phyloP scores from a whole-genome alignment of 2,888 invertebrate species.

The Tachina fera region DNA sequence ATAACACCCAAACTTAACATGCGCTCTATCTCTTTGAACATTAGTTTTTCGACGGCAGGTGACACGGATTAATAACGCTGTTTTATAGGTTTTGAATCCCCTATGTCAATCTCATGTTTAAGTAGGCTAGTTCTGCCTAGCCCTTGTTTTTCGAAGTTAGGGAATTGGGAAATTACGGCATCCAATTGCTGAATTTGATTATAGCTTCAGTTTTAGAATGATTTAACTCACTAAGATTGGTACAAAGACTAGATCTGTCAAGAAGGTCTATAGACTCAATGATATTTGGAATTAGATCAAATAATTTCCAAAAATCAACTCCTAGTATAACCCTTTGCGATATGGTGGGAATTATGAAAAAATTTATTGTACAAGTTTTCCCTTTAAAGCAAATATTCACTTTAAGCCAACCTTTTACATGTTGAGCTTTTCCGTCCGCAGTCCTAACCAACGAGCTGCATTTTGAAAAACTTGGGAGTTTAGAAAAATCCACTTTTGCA shows the following conservation, averaged over 20 bases:
- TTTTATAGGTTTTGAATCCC: not conserved
- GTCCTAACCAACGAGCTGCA: not conserved
- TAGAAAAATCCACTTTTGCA: not conserved
- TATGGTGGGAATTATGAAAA: not conserved
- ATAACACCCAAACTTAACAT: not conserved
- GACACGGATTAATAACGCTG: not conserved
- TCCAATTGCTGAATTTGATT: not conserved
- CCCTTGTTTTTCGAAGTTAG: conserved; percentile 4
- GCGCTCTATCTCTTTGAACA: not conserved
- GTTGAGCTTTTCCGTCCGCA: not conserved
- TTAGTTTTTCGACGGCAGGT: not conserved
- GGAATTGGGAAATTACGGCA: not conserved
- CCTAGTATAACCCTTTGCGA: not conserved
- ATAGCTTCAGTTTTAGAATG: not conserved
- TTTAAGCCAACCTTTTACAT: not conserved
- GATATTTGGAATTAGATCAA: not conserved
- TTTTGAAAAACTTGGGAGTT: not conserved
- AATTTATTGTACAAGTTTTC: not conserved
- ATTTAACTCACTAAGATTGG: not conserved
- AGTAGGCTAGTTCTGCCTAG: not conserved
- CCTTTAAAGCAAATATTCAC: not conserved
- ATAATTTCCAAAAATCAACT: not conserved
- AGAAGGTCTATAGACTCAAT: too few species aligned
- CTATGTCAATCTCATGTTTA: not conserved
- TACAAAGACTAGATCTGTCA: too few species aligned